Evolutionary conservation across 2,797 vertebrate genomes (phyloP).

Genomic region (Enteromius unitaeniatus): DNA sequence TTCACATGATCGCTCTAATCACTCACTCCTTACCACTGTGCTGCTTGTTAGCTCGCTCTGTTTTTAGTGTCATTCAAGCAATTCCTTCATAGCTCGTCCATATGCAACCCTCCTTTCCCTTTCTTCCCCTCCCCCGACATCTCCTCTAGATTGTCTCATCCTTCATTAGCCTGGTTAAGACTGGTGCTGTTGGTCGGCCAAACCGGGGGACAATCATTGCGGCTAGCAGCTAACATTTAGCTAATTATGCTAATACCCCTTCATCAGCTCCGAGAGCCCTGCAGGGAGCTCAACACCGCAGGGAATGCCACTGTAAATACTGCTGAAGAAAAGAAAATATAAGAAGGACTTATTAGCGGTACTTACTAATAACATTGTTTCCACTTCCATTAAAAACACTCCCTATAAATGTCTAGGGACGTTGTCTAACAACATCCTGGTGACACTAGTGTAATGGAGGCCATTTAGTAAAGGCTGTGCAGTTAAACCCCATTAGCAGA

Average conservation of each 20-base stretch:
- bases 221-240: conserved; percentile 80
- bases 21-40: background rate
- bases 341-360: background rate
- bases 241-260: conserved; percentile 82
- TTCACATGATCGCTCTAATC: conserved; percentile 22
- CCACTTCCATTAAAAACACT: background rate
- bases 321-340: background rate
- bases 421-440: background rate
- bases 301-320: conserved; percentile 26
- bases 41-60: background rate
- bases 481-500: background rate
- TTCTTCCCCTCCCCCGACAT: background rate
- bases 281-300: conserved; percentile 33
- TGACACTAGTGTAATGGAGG: background rate
- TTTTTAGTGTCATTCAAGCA: background rate
- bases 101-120: background rate
- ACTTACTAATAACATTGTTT: background rate
- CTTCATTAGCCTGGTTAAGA: conserved; percentile 27
- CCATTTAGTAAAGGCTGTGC: background rate
- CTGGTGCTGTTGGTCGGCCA: conserved; percentile 29
- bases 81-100: background rate
- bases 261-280: conserved; percentile 66
- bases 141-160: conserved; percentile 12
- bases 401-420: background rate
- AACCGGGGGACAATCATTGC: conserved; percentile 64